Conservation (phyloP, 2,888 invertebrate species). For the Archips crataeganus region DNA sequence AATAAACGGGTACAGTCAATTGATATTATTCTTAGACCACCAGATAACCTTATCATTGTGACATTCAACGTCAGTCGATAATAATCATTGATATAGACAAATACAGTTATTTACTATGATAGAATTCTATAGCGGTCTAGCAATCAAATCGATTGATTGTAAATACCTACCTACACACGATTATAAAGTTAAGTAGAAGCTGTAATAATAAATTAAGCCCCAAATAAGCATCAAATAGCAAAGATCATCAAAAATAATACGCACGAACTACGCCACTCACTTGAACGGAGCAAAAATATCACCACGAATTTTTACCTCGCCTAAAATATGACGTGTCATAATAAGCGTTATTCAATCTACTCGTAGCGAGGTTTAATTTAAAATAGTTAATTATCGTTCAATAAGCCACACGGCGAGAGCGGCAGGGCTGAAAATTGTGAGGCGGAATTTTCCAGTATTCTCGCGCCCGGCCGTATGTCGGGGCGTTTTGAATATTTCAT, state of each 20-base stretch:
- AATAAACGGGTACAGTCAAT: too few relatives aligned
- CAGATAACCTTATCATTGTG: too few relatives aligned
- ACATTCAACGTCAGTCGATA: too few relatives aligned
- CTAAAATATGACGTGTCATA: slow-evolving; percentile 2
- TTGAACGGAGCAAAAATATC: neutral
- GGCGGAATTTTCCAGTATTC: slow-evolving; percentile 68
- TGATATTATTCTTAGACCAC: too few relatives aligned
- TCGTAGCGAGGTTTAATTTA: slow-evolving; percentile 37
- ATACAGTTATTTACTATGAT: too few relatives aligned
- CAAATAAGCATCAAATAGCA: too few relatives aligned
- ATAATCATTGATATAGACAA: too few relatives aligned
- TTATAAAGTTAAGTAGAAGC: too few relatives aligned
- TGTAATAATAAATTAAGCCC: too few relatives aligned
- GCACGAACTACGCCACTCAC: neutral
- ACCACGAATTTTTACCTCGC: neutral
- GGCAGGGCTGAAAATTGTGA: slow-evolving; percentile 48
- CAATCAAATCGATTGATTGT: too few relatives aligned
- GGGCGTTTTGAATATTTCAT: slow-evolving; percentile 80
- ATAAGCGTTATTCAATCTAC: slow-evolving; percentile 21
- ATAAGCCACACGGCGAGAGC: slow-evolving; percentile 46
- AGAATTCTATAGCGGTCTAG: too few relatives aligned
- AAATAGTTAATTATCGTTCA: slow-evolving; percentile 63
- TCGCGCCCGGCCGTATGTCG: slow-evolving; percentile 67
- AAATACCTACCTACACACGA: too few relatives aligned
- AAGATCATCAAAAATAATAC: neutral